Percentiles rank a stretch among this genome's conserved stretches.
Evolutionary conservation across 2,888 invertebrate genomes (phyloP).

Genomic region (Marronus borbonicus): DNA sequence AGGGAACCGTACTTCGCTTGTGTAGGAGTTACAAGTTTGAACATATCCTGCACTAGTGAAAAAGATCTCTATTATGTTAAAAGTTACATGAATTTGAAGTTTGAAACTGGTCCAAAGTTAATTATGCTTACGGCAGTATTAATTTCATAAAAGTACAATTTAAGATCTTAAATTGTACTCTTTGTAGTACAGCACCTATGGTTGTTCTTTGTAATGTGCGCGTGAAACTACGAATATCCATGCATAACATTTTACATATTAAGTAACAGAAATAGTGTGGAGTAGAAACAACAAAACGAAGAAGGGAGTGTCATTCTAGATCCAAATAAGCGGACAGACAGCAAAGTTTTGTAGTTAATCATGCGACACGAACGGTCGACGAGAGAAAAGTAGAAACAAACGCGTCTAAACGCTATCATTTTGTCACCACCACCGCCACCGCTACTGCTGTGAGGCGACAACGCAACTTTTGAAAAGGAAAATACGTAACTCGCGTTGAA

Average conservation of each 20-base stretch:
- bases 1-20: too few relatives aligned
- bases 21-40: too few relatives aligned
- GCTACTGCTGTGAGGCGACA: background rate
- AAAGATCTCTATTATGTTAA: too few relatives aligned
- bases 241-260: slow-evolving; percentile 37
- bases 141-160: too few relatives aligned
- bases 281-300: slow-evolving; percentile 7
- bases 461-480: slow-evolving; percentile 50
- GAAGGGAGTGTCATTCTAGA: slow-evolving; percentile 7
- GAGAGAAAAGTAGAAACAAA: slow-evolving; percentile 47
- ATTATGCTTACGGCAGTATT: too few relatives aligned
- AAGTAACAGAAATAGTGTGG: slow-evolving; percentile 26
- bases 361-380: slow-evolving; percentile 22
- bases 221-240: background rate
- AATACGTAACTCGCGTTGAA: slow-evolving; percentile 49
- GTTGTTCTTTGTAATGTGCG: background rate
- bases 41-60: too few relatives aligned
- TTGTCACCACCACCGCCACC: slow-evolving; percentile 49
- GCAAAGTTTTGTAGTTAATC: slow-evolving; percentile 50
- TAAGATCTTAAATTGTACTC: too few relatives aligned
- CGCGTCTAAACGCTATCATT: slow-evolving; percentile 51
- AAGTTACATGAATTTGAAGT: too few relatives aligned
- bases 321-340: slow-evolving; percentile 15
- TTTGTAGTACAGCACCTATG: too few relatives aligned
- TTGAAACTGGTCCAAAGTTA: too few relatives aligned